phyloP scores from a whole-genome alignment of 2,113 vertebrate genomes.

The Pholis gunnellus region DNA sequence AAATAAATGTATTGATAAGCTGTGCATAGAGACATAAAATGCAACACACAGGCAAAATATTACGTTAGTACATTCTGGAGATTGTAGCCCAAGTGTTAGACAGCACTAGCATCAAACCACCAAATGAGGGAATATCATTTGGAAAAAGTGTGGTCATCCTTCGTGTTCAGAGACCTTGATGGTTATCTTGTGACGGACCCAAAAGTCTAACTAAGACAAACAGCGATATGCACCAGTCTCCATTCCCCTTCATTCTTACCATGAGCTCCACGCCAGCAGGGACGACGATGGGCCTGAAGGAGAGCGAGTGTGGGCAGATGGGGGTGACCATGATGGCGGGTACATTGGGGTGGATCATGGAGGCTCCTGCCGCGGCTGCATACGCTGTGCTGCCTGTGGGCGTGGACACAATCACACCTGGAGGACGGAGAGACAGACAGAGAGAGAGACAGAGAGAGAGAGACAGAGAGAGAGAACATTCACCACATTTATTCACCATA shows the following conservation, averaged over 20 bases:
- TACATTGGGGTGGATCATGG: slow-evolving; percentile 89
- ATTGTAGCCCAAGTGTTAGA: neutral
- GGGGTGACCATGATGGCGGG: slow-evolving; percentile 89
- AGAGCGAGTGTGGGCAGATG: slow-evolving; percentile 88
- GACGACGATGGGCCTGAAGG: slow-evolving; percentile 88
- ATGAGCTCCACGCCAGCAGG: slow-evolving; percentile 88
- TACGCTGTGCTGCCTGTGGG: slow-evolving; percentile 87
- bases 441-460: neutral
- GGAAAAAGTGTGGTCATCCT: neutral
- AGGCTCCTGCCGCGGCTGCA: slow-evolving; percentile 86
- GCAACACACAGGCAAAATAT: neutral
- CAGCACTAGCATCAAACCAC: neutral
- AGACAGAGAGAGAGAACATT: neutral
- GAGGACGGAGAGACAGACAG: neutral
- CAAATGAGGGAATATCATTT: neutral
- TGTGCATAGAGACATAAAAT: neutral
- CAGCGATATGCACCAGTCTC: neutral
- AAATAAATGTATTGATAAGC: neutral
- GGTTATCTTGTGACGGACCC: too few relatives aligned
- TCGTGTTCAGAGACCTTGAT: neutral
- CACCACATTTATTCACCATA: neutral
- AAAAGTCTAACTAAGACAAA: neutral
- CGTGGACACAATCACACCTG: slow-evolving; percentile 87
- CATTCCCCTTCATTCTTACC: slow-evolving; percentile 66
- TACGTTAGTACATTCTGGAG: neutral